Evolutionary conservation across 2,888 invertebrate species (phyloP), one percentile per base, ranked within the genome.

Genomic region (Chrysolina haemoptera): DNA sequence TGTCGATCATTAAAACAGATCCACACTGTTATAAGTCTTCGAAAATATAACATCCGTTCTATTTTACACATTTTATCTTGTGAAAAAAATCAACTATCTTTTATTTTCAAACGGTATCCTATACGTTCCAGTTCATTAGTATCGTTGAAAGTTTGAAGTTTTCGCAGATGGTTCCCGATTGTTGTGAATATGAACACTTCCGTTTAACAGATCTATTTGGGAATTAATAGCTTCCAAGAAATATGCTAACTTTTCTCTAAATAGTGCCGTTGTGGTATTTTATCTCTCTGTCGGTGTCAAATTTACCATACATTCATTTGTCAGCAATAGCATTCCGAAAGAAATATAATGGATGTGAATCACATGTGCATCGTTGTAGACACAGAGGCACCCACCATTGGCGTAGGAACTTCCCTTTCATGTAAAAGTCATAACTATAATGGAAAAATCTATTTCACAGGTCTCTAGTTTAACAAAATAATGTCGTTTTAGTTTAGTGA

Each of bases 271-370:
- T 35, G 20, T n/a, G 20, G 35, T 70, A 69, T 73, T 73, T 73
- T 74, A 64, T 62, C 46, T 67, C 50, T 71, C 22, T 14, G 40
- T 71, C 27, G 53, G 74, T 74, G 68, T 74, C 74, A 68, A 68
- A 71, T 71, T 71, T 68, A 74, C 64, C 68, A 68, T 68, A 43
- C 64, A 68, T 41, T 48, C 74, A 68, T 74, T 74, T 74, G 74
- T 74, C 74, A 74, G 68, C 71, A 65, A 62, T 40, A 53, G 62
- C 46, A 68, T 62, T 62, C 59, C 40, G 55, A 74, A 66, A 65
- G 68, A 73, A 64, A 71, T 48, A 66, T 71, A 53, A 71, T 71
- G 22, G 50, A 73, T 73, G 41, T 16, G 40, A 55, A 65, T 73
- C 72, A 62, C 55, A 64, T 73, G 72, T 68, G 43, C 43, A n/a